These are phyloP conservation scores for Alces alces DNA, from an alignment of 2,113 vertebrate species.

Conservation along the genomic window DNA sequence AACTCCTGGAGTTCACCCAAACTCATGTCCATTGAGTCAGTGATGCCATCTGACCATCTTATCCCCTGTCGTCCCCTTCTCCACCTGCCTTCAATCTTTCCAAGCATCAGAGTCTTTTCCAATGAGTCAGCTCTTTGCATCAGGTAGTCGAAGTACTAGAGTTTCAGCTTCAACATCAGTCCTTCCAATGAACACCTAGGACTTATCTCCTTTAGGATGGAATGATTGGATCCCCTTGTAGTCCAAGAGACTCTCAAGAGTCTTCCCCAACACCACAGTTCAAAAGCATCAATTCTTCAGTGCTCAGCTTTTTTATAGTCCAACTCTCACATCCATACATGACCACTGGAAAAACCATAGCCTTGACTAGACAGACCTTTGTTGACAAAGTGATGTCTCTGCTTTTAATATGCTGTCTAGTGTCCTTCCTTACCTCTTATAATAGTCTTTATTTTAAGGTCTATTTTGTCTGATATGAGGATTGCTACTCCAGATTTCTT, in stretches of 20 bases:
- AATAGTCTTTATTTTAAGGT: not conserved
- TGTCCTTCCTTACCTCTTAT: not conserved
- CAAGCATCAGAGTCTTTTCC: not conserved
- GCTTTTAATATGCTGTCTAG: not conserved
- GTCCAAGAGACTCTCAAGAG: not conserved
- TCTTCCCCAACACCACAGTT: not conserved
- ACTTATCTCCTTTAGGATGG: not conserved
- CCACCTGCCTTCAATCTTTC: not conserved
- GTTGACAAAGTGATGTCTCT: not conserved
- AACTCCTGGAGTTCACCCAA: accelerated
- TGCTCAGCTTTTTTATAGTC: not conserved
- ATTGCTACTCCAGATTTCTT: not conserved
- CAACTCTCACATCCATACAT: accelerated
- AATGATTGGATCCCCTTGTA: not conserved
- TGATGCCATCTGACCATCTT: not conserved
- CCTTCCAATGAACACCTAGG: not conserved
- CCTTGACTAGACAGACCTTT: not conserved
- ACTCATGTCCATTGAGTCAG: not conserved
- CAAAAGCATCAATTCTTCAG: not conserved
- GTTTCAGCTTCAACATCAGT: not conserved
- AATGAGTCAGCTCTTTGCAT: accelerated
- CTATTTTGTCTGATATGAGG: not conserved
- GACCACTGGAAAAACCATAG: not conserved
- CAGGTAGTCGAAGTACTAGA: not conserved
- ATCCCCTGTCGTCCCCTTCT: not conserved